Percentiles rank a stretch among this genome's conserved stretches.
phyloP scores from a whole-genome alignment of 2,113 vertebrate species.

The Zosterops lateralis region DNA sequence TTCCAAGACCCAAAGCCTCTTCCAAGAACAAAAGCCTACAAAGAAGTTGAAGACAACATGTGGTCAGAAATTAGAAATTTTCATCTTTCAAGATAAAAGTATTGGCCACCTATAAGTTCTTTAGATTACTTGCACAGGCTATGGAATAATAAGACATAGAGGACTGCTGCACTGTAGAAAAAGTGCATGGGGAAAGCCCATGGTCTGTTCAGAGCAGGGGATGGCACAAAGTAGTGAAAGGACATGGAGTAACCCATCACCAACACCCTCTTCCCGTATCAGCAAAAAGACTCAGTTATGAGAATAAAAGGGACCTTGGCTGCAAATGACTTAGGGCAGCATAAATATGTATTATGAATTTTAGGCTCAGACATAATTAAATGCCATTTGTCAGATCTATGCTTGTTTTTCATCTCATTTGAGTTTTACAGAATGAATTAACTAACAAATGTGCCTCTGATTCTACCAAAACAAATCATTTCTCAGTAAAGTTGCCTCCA shows the following conservation, averaged over 20 bases:
- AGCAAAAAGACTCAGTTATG: slow-evolving; percentile 14
- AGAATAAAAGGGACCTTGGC: slow-evolving; percentile 52
- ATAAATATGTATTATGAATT: slow-evolving; percentile 54
- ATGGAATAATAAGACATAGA: neutral
- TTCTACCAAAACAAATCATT: slow-evolving; percentile 59
- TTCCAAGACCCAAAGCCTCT: neutral
- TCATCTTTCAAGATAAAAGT: neutral
- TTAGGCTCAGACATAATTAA: slow-evolving; percentile 53
- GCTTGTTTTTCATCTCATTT: slow-evolving; percentile 56
- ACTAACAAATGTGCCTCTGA: slow-evolving; percentile 53
- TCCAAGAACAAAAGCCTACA: neutral
- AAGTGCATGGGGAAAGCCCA: neutral
- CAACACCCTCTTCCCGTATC: neutral
- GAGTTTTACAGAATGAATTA: slow-evolving; percentile 49
- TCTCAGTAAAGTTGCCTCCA: slow-evolving; percentile 24
- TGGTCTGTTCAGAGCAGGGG: neutral
- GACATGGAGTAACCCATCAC: neutral
- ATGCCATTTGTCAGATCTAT: slow-evolving; percentile 52
- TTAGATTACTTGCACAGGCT: neutral
- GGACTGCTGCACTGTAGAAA: neutral
- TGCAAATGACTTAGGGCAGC: slow-evolving; percentile 56
- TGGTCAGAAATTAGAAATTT: neutral
- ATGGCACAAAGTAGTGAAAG: neutral
- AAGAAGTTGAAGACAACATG: neutral
- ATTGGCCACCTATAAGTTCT: neutral